A percentile compares a stretch with the other conserved stretches of the same genome.
phyloP scores from a whole-genome alignment of 2,888 invertebrate genomes.

The Phorcus lineatus region DNA sequence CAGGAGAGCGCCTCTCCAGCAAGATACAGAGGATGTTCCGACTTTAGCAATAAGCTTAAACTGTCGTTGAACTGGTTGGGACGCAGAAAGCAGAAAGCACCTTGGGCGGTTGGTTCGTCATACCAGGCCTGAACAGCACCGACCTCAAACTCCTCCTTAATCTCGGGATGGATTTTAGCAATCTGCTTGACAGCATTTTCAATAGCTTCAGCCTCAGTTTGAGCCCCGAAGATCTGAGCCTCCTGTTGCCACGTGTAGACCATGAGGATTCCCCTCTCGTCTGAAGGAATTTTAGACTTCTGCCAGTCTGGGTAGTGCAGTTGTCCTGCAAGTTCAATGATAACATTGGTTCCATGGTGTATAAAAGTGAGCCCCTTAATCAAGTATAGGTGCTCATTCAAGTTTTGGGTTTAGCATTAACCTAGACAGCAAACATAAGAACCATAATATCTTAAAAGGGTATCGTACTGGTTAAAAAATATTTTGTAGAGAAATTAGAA shows the following conservation, averaged over 20 bases:
- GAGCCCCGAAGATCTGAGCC: slow-evolving; percentile 32
- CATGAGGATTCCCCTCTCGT: slow-evolving; percentile 37
- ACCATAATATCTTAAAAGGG: too few relatives aligned
- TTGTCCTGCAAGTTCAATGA: background rate
- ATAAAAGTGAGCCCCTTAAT: too few relatives aligned
- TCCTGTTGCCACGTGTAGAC: slow-evolving; percentile 38
- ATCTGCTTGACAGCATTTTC: slow-evolving; percentile 37
- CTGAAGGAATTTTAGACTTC: slow-evolving; percentile 13
- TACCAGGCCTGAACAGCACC: slow-evolving; percentile 43
- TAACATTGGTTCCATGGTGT: too few relatives aligned
- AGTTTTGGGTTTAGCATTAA: too few relatives aligned
- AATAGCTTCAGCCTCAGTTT: slow-evolving; percentile 32
- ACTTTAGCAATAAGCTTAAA: slow-evolving; percentile 29
- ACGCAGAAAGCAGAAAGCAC: slow-evolving; percentile 29
- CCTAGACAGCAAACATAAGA: too few relatives aligned
- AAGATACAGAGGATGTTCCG: slow-evolving; percentile 33
- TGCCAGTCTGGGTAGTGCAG: slow-evolving; percentile 32
- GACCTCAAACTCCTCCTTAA: slow-evolving; percentile 38
- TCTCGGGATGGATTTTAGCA: slow-evolving; percentile 38
- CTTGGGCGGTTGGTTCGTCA: slow-evolving; percentile 37
- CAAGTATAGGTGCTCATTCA: too few relatives aligned
- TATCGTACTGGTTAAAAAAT: too few relatives aligned
- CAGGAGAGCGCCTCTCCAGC: slow-evolving; percentile 45
- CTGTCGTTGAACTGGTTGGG: slow-evolving; percentile 36
- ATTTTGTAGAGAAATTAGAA: too few relatives aligned